These are phyloP conservation scores for Petroica traversi DNA, from an alignment of 2,113 vertebrate species.

Conservation along the genomic window DNA sequence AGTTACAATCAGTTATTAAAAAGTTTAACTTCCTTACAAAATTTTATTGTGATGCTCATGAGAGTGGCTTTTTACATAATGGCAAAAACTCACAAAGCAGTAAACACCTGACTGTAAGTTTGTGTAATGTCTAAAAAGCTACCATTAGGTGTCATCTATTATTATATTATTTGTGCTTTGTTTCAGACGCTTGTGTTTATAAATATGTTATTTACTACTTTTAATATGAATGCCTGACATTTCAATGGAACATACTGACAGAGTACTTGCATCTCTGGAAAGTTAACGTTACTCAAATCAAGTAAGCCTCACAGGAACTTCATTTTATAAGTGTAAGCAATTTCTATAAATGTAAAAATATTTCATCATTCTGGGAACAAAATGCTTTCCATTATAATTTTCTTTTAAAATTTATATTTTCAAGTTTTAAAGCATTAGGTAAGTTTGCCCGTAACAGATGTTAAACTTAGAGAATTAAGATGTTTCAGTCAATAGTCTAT, in stretches of 20 bases:
- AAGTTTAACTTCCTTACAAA: neutral
- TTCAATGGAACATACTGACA: neutral
- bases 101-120: neutral
- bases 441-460: neutral
- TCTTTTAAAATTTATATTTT: neutral
- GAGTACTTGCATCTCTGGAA: neutral
- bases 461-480: neutral
- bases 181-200: neutral
- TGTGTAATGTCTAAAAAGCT: neutral
- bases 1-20: neutral
- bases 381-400: slow-evolving; percentile 6
- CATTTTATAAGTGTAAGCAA: slow-evolving; percentile 1
- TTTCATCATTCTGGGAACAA: neutral
- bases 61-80: neutral
- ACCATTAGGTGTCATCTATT: neutral
- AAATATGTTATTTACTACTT: slow-evolving; percentile 43
- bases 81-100: neutral
- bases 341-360: slow-evolving; percentile 37
- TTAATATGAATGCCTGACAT: slow-evolving; percentile 30
- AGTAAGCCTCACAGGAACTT: neutral
- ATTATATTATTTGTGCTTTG: neutral
- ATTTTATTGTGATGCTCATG: neutral
- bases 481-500: neutral
- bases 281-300: slow-evolving; percentile 15
- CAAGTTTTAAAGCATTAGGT: neutral